phyloP scores from a whole-genome alignment of 2,888 invertebrate genomes.

The Hypena proboscidalis region DNA sequence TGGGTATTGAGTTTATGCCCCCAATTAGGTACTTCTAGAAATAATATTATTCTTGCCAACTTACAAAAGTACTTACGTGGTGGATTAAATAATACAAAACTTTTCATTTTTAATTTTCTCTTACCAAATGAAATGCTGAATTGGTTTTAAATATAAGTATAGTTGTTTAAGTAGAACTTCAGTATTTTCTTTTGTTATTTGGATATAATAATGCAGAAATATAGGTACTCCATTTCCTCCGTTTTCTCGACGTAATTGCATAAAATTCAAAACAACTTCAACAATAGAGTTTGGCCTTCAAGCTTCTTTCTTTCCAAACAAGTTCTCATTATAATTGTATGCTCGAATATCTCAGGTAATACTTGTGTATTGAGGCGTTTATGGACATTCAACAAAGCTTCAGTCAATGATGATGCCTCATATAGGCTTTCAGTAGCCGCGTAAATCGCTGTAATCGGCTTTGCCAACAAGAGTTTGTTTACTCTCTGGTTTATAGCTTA shows the following conservation, averaged over 20 bases:
- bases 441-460: constrained; percentile 57
- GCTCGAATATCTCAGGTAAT: constrained; percentile 7
- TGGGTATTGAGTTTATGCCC: too few species aligned
- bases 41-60: too few species aligned
- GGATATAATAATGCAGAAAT: too few species aligned
- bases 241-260: neutral
- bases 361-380: constrained; percentile 29
- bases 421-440: constrained; percentile 50
- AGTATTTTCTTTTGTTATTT: too few species aligned
- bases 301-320: neutral
- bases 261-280: neutral
- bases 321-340: constrained; percentile 11
- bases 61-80: neutral
- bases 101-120: too few species aligned
- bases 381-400: constrained; percentile 37
- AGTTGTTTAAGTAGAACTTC: too few species aligned
- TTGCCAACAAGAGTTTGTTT: constrained; percentile 39
- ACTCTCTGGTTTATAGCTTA: too few species aligned
- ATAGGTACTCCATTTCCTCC: too few species aligned
- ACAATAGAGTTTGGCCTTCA: neutral
- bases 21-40: too few species aligned
- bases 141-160: too few species aligned
- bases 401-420: constrained; percentile 37
- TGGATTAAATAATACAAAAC: too few species aligned
- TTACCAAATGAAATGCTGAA: too few species aligned